Evolutionary conservation across 2,888 invertebrate genomes (phyloP), one percentile per base, ranked within the genome.

Genomic region (Julus scanicus): DNA sequence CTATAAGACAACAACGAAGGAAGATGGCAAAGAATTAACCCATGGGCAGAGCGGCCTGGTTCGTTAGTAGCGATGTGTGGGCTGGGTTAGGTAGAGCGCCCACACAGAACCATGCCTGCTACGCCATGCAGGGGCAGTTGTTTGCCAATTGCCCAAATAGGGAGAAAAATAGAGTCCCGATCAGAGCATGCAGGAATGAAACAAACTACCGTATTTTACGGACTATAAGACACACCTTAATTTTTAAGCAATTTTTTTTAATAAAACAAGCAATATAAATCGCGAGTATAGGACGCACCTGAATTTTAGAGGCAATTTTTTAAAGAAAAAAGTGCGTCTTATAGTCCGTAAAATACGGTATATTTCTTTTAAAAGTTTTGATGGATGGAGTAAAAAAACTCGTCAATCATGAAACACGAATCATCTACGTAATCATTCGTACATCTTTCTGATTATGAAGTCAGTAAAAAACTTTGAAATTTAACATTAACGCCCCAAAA

Each of bases 1-100:
- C 86, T 63, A 86, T 86, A 48, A 85, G 44, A 49, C 20, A 85
- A 44, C 20, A 85, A 49, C 11, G 49, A 85, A 44, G 49, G 11
- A 85, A 84, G 49, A 85, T 20, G 85, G 44, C 85, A 85, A 44
- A 85, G 85, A 84, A 85, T 85, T 85, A 85, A 49, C 86, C 86
- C 57, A n/a, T 11, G 44, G 86, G 53, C 53, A 57, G 20, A 40
- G 57, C 86, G 63, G 86, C 86, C 86, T 86, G 86, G 86, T 86
- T 86, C 49, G 20, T 85, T 49, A 44, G 49, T 48, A 48, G 85
- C 44, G 29, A 9, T n/a, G 29, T 11, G 71, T 29, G 37, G 83
- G 29, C 39, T 17, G 3, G 29, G 83, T 39, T 39, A 83, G 44
- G n/a, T 49, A 13, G n/a, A 0, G 44, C 20, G 37, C 20, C 44